Evolutionary conservation across 2,888 invertebrate species (phyloP).

Genomic region (Philereme vetulata): DNA sequence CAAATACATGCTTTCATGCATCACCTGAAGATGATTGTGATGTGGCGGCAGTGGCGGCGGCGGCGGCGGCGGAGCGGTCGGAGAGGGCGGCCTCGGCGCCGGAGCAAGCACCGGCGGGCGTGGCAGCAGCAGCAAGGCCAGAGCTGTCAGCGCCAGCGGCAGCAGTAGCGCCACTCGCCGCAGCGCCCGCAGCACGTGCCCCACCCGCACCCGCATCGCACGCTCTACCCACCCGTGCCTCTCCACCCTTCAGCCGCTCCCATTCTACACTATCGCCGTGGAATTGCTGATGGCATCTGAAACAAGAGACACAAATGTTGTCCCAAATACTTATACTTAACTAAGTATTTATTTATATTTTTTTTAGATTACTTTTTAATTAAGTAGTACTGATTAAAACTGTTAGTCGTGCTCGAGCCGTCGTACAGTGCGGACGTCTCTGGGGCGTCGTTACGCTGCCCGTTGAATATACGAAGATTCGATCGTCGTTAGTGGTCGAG

Average conservation of each 20-base stretch:
- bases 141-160: conserved; percentile 78
- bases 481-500: too few relatives aligned
- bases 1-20: not conserved
- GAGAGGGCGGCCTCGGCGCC: conserved; percentile 45
- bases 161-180: conserved; percentile 76
- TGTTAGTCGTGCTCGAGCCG: too few relatives aligned
- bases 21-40: conserved; percentile 52
- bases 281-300: conserved; percentile 22
- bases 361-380: too few relatives aligned
- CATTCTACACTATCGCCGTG: conserved; percentile 27
- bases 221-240: conserved; percentile 39
- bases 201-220: conserved; percentile 71
- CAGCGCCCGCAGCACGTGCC: conserved; percentile 69
- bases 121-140: conserved; percentile 78
- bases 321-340: too few relatives aligned
- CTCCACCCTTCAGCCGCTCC: conserved; percentile 34
- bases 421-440: too few relatives aligned
- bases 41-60: conserved; percentile 36
- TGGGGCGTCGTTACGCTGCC: too few relatives aligned
- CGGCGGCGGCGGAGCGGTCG: conserved; percentile 38
- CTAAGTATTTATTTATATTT: too few relatives aligned
- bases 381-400: too few relatives aligned
- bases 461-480: too few relatives aligned
- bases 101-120: conserved; percentile 63
- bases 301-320: conserved; percentile 6